These are phyloP conservation scores for Clytia hemisphaerica DNA, from an alignment of 30 jellyfish, hydroid and myxozoan genomes.

Conservation along the genomic window DNA sequence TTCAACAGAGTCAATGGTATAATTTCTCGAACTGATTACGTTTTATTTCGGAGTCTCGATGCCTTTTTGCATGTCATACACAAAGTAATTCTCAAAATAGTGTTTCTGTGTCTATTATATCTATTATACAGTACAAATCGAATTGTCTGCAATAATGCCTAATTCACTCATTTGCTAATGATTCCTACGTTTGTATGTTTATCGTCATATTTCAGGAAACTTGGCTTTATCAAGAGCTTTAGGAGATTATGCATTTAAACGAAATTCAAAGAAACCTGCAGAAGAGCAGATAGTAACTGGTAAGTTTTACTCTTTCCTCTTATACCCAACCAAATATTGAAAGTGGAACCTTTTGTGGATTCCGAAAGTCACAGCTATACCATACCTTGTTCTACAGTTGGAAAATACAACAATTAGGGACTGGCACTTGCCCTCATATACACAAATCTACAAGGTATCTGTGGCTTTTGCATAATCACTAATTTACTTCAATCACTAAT, in stretches of 20 bases:
- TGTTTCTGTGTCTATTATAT: too few relatives aligned
- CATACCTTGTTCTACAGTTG: neutral
- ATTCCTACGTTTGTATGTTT: neutral
- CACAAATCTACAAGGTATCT: too few relatives aligned
- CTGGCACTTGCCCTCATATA: neutral
- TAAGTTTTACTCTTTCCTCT: neutral
- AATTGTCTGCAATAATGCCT: neutral
- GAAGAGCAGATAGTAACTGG: conserved; percentile 94
- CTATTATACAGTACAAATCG: too few relatives aligned
- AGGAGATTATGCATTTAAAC: conserved; percentile 85
- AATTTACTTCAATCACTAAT: too few relatives aligned
- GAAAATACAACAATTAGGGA: neutral
- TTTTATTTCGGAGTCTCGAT: too few relatives aligned
- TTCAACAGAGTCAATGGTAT: conserved; percentile 84
- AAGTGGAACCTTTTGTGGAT: too few relatives aligned
- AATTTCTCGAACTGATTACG: conserved; percentile 3
- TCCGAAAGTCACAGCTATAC: neutral
- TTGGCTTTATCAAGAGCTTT: conserved; percentile 85
- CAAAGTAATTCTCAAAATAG: too few relatives aligned
- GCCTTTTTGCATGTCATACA: too few relatives aligned
- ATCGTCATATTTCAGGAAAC: conserved; percentile 49
- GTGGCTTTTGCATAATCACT: too few relatives aligned
- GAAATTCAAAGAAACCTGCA: conserved; percentile 51
- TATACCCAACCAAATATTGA: neutral
- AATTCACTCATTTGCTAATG: neutral